A percentile compares a stretch with the other conserved stretches of the same genome.
Evolutionary conservation across 2,888 invertebrate species (phyloP).

Genomic region (Mimas tiliae): DNA sequence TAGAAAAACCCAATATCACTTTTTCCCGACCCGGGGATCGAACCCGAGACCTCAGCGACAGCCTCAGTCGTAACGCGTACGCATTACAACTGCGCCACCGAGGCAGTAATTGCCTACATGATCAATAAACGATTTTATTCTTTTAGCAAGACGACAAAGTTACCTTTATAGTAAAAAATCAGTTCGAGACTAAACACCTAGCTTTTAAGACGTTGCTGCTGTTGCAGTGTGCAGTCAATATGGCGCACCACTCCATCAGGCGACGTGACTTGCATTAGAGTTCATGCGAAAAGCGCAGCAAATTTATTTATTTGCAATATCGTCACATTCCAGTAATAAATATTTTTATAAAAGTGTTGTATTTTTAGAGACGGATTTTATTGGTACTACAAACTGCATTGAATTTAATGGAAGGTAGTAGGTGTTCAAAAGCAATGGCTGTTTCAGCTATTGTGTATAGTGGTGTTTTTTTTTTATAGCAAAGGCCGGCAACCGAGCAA

Average conservation of each 20-base stretch:
- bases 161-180: not conserved
- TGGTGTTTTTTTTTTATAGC: too few relatives aligned
- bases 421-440: not conserved
- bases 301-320: slow-evolving; percentile 7
- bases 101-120: too few relatives aligned
- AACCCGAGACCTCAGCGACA: too few relatives aligned
- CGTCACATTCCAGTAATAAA: not conserved
- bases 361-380: not conserved
- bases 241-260: not conserved
- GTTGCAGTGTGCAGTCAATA: not conserved
- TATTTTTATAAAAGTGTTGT: not conserved
- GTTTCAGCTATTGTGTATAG: too few relatives aligned
- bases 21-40: too few relatives aligned
- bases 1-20: too few relatives aligned
- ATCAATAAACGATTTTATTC: too few relatives aligned
- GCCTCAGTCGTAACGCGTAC: too few relatives aligned
- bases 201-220: slow-evolving; percentile 4
- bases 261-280: slow-evolving; percentile 5
- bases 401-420: not conserved
- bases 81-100: too few relatives aligned
- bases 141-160: too few relatives aligned
- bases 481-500: too few relatives aligned
- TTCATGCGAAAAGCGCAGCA: not conserved
- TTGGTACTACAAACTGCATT: not conserved
- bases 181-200: not conserved